A percentile compares a stretch with the other conserved stretches of the same genome.
phyloP scores from a whole-genome alignment of 30 jellyfish, hydroid and myxozoan genomes.

The Aurelia sp. region DNA sequence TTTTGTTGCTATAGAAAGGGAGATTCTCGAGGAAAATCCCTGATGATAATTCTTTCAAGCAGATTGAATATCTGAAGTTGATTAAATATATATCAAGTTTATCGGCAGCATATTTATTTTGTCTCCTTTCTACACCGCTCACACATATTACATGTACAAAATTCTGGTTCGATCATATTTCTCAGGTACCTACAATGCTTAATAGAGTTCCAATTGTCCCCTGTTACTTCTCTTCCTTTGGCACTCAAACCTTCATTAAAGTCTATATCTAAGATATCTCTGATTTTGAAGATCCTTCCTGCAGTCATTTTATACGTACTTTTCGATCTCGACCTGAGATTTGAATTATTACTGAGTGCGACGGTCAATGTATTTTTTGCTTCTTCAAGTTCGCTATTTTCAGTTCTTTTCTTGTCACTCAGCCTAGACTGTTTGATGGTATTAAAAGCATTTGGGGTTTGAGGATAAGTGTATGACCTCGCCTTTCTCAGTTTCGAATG shows the following conservation, averaged over 20 bases:
- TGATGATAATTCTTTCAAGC: no score
- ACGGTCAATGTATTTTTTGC: not conserved
- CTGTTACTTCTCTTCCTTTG: not conserved
- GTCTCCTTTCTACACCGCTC: not conserved
- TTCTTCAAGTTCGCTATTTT: not conserved
- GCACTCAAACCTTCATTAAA: not conserved
- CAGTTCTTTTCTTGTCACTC: no score
- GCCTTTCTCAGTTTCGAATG: no score
- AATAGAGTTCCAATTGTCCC: not conserved
- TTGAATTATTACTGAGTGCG: not conserved
- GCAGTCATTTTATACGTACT: not conserved
- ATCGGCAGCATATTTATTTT: not conserved
- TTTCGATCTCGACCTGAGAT: not conserved
- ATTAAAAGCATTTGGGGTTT: no score
- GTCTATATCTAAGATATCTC: not conserved
- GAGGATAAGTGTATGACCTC: no score
- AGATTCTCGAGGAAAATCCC: no score
- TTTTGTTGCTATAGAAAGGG: no score
- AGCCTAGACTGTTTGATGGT: no score
- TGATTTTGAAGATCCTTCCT: not conserved
- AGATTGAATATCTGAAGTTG: no score
- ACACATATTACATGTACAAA: conserved; percentile 21
- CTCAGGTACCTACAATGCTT: conserved; percentile 27
- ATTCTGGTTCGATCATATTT: not conserved
- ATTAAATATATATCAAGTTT: no score